A percentile compares a stretch with the other conserved stretches of the same genome.
Conservation (phyloP, 2,888 invertebrate species). For the Melanostoma mellinum region DNA sequence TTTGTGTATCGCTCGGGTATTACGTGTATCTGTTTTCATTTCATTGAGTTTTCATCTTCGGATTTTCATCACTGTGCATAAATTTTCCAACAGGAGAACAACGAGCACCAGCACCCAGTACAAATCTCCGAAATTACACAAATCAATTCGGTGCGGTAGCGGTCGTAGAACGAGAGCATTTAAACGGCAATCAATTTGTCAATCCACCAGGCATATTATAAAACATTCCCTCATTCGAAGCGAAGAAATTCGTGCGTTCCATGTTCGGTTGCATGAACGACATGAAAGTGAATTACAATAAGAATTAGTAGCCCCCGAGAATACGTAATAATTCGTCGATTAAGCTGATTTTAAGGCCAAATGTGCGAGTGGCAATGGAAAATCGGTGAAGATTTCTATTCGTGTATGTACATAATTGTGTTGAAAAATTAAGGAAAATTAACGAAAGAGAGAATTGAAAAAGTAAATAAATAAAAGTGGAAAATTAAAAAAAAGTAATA, state of each 20-base stretch:
- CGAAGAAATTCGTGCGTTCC: neutral
- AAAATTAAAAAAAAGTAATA: neutral
- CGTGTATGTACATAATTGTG: slow-evolving; percentile 56
- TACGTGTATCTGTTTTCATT: slow-evolving; percentile 49
- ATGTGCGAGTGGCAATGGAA: slow-evolving; percentile 36
- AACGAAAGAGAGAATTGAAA: neutral
- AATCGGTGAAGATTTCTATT: slow-evolving; percentile 34
- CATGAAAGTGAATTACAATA: slow-evolving; percentile 60
- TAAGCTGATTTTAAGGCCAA: slow-evolving; percentile 60
- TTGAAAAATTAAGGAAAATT: slow-evolving; percentile 31
- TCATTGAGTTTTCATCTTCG: slow-evolving; percentile 58
- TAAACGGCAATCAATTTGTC: slow-evolving; percentile 24
- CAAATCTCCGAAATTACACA: slow-evolving; percentile 2
- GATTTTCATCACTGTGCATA: slow-evolving; percentile 37
- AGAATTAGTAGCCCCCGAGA: slow-evolving; percentile 29
- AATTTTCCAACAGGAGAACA: slow-evolving; percentile 33
- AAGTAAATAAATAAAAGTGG: slow-evolving; percentile 37
- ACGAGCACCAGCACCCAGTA: slow-evolving; percentile 7
- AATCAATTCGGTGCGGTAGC: slow-evolving; percentile 21
- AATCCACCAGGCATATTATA: neutral
- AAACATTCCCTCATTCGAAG: slow-evolving; percentile 20
- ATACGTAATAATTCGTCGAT: slow-evolving; percentile 57
- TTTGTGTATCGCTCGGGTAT: slow-evolving; percentile 67
- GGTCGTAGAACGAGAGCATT: slow-evolving; percentile 18
- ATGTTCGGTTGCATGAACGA: slow-evolving; percentile 27